These are phyloP conservation scores for Ormyrus labotus DNA, from an alignment of 2,888 invertebrate species.

Conservation along the genomic window DNA sequence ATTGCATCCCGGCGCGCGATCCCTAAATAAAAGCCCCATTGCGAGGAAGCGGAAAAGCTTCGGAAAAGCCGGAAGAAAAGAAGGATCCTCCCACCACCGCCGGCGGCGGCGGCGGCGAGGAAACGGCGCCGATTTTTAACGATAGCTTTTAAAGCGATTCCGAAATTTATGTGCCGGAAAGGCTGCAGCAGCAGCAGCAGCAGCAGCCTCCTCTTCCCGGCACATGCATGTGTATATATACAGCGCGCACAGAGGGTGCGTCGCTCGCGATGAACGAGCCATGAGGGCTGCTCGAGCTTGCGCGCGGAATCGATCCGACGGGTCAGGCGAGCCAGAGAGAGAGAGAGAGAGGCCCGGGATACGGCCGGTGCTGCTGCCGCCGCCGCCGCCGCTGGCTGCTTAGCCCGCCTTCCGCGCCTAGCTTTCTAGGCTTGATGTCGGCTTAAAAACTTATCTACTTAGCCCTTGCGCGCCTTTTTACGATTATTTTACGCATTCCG, in stretches of 20 bases:
- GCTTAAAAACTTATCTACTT: constrained; percentile 48
- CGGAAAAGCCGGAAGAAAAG: constrained; percentile 5
- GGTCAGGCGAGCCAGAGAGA: constrained; percentile 1
- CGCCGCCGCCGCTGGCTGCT: constrained; percentile 29
- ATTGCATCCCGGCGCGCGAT: neutral
- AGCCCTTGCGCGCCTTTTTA: constrained; percentile 36
- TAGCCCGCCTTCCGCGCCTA: constrained; percentile 32
- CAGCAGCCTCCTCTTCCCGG: neutral
- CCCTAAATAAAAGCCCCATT: constrained; percentile 5
- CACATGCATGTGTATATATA: neutral
- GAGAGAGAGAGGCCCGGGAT: constrained; percentile 19
- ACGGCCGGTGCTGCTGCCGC: constrained; percentile 55
- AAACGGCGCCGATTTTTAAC: constrained; percentile 48
- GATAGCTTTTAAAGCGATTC: constrained; percentile 50
- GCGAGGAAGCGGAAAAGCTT: neutral
- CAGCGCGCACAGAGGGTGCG: neutral
- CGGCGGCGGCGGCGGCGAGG: neutral
- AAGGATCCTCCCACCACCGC: neutral
- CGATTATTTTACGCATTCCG: constrained; percentile 48
- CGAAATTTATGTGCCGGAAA: constrained; percentile 54
- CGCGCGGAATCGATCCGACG: constrained; percentile 63
- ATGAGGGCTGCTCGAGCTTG: constrained; percentile 14
- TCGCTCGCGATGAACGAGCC: constrained; percentile 37
- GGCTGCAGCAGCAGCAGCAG: neutral
- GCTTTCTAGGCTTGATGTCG: neutral